These are phyloP conservation scores for Haliclystus octoradiatus DNA, from an alignment of 30 jellyfish, hydroid and myxozoan genomes.

Conservation along the genomic window DNA sequence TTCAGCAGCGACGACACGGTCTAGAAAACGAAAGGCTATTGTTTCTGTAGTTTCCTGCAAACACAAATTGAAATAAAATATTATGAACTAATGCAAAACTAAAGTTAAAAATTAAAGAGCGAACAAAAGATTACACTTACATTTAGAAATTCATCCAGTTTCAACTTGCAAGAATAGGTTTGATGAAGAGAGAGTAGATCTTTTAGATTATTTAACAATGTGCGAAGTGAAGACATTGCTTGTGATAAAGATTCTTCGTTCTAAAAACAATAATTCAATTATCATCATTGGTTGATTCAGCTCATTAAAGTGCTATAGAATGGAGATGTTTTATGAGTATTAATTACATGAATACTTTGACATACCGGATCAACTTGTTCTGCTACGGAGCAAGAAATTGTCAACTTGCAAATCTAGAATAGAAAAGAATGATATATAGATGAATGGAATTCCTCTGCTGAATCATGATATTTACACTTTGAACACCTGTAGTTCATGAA, in stretches of 20 bases:
- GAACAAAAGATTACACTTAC: conserved; percentile 17
- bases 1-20: conserved; percentile 93
- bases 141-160: conserved; percentile 58
- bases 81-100: background rate
- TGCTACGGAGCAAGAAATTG: conserved; percentile 56
- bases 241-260: conserved; percentile 51
- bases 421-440: background rate
- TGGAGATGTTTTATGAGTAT: too few relatives aligned
- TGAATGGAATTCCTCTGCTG: too few relatives aligned
- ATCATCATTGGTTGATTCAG: too few relatives aligned
- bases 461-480: too few relatives aligned
- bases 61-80: background rate
- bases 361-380: conserved; percentile 19
- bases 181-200: conserved; percentile 61
- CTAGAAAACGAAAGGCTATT: conserved; percentile 67
- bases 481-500: too few relatives aligned
- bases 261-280: conserved; percentile 7
- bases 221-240: conserved; percentile 76
- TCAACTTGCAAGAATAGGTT: conserved; percentile 63
- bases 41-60: conserved; percentile 72
- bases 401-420: conserved; percentile 72
- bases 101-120: too few relatives aligned
- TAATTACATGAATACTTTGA: too few relatives aligned
- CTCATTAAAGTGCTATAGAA: too few relatives aligned
- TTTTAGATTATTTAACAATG: conserved; percentile 59